Conservation (phyloP, 2,113 vertebrate species). For the Paradoxurus hermaphroditus region DNA sequence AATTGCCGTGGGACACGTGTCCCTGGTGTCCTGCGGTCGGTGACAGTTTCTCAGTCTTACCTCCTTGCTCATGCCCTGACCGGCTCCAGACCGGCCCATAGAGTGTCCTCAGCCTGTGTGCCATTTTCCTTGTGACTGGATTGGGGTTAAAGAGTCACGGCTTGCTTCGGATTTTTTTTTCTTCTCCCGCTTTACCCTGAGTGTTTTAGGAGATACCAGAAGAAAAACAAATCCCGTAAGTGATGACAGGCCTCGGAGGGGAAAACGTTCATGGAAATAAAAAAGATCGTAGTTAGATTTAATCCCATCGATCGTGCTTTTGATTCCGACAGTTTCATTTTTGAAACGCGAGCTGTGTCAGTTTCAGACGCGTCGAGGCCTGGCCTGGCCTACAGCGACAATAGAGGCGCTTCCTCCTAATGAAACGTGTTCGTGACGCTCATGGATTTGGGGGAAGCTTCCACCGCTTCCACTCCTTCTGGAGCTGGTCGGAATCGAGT, state of each 20-base stretch:
- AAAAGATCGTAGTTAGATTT: neutral
- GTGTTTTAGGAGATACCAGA: neutral
- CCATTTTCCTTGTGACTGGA: neutral
- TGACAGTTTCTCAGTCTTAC: neutral
- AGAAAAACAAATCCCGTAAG: neutral
- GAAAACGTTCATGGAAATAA: neutral
- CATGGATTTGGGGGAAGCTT: neutral
- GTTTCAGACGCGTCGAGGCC: neutral
- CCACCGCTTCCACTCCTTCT: neutral
- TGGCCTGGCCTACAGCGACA: neutral
- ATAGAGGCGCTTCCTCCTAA: neutral
- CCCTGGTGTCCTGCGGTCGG: fast-evolving
- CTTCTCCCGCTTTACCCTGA: neutral
- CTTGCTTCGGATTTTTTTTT: neutral
- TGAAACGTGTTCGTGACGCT: neutral
- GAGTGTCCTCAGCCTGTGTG: fast-evolving
- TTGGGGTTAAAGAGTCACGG: fast-evolving
- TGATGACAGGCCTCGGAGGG: neutral
- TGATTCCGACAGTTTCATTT: neutral
- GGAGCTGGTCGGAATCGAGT: neutral
- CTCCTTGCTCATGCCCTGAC: fast-evolving
- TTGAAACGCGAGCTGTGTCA: neutral
- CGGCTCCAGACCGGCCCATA: fast-evolving
- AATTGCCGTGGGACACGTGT: fast-evolving
- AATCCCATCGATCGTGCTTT: neutral